Base-by-base conservation (phyloP, 2,888 invertebrate genomes). In the Cephus spinipes region DNA sequence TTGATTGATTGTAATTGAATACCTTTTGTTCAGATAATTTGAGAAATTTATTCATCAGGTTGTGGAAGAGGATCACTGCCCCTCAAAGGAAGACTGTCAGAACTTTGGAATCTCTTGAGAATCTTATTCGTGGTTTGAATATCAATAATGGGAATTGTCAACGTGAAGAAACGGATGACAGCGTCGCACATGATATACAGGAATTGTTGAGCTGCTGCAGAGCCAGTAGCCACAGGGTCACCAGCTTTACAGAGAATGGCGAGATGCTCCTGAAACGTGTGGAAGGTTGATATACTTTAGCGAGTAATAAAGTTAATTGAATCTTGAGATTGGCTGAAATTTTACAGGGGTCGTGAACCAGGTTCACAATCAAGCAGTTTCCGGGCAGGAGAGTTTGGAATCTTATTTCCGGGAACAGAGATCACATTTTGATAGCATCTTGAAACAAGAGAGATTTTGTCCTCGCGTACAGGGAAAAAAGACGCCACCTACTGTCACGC, bases 221-320 rank as follows among this genome's bases (percentile, higher is more conserved):
- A 75, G 84, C 87, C 12, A 86, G 89, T 30, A 86, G 87, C 31
- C 87, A 86, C 77, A 89, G 90, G 80, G 74, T 91, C 4, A 84
- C 87, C 6, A 86, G 89, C n/a, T 90, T 90, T 79, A 89, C 90
- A 0, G 88, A 87, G 81, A 90, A 89, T 81, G 88, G 90, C 3
- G 89, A 90, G 82, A 81, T 87, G 76, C 73, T 91, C 35, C 80
- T 92, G 68, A 90, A 91, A 78, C 88, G 88, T 69, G 87, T 90
- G 55, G 90, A 90, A 78, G 81, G 86, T 77, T 73, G 23, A 23
- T 71, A 32, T 71, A 12, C 23, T 4, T 71, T 15, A 32, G n/a
- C 11, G 40, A 2, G 11, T 3, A 15, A 15, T 6, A 73, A n/a
- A 33, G n/a, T 40, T 76, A 23, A 6, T 1, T 32, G 36, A 55